Base-by-base conservation (phyloP, 2,888 invertebrate genomes). In the Pristionchus entomophagus region DNA sequence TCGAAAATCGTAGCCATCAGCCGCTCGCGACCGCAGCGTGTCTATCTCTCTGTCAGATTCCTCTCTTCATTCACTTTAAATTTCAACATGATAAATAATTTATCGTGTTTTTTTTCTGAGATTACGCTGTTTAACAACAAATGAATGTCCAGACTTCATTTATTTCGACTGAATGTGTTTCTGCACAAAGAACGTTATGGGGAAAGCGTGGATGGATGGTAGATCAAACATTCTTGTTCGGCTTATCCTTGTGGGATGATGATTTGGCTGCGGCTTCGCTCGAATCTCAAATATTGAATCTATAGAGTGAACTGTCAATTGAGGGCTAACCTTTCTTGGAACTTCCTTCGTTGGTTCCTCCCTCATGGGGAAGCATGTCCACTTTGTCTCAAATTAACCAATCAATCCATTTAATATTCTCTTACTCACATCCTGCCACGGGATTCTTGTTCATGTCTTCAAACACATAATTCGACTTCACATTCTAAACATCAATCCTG, bases 91-190 rank as follows among this genome's bases (percentile, higher is more conserved):
- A n/a, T n/a, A n/a, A n/a, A n/a, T n/a, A n/a, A n/a, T n/a, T n/a
- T n/a, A n/a, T n/a, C n/a, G n/a, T n/a, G n/a, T n/a, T n/a, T n/a
- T n/a, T n/a, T n/a, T n/a, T n/a, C n/a, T n/a, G n/a, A n/a, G n/a
- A n/a, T n/a, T n/a, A n/a, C n/a, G n/a, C n/a, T n/a, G n/a, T n/a
- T n/a, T n/a, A n/a, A n/a, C n/a, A n/a, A n/a, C n/a, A n/a, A n/a
- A n/a, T n/a, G n/a, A n/a, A n/a, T n/a, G n/a, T 73, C 73, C 73
- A 73, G 73, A 73, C 73, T 73, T 73, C 73, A 73, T 73, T 73
- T 73, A 73, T 73, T 73, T 73, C 41, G 73, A 73, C 73, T 73
- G 73, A 73, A 73, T 73, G 73, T 73, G 73, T 73, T 73, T 73
- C 73, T 73, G 73, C 73, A 73, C 73, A 73, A 73, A 41, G 73